These are phyloP conservation scores for Imbricaverruca yamaguchii DNA, from an alignment of 2,888 invertebrate genomes.

Conservation along the genomic window DNA sequence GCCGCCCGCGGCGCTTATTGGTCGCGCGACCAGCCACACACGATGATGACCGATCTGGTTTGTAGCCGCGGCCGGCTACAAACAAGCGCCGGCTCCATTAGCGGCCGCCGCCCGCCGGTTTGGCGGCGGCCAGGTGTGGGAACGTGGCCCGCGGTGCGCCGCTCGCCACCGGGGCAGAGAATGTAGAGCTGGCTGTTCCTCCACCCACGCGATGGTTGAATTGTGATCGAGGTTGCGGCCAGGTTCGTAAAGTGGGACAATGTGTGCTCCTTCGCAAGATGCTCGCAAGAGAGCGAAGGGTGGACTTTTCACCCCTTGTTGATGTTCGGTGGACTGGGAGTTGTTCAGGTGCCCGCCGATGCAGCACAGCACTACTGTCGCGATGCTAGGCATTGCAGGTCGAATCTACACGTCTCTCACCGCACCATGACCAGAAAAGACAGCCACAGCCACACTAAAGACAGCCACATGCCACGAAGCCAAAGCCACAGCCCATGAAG, in stretches of 20 bases:
- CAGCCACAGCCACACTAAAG: no score
- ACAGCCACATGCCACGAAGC: no score
- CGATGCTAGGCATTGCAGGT: no score
- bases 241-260: background rate
- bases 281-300: no score
- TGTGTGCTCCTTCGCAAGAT: background rate
- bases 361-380: no score
- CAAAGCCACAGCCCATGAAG: no score
- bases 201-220: background rate
- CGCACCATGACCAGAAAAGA: no score
- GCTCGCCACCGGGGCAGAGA: background rate
- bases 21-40: background rate
- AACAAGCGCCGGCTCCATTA: background rate
- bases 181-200: background rate
- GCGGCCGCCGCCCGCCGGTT: background rate
- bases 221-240: background rate
- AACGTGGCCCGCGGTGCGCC: background rate
- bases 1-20: no score
- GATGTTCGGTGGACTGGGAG: no score
- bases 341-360: no score
- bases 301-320: no score
- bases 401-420: no score
- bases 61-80: slow-evolving; percentile 7
- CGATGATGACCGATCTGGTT: slow-evolving; percentile 1
- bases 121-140: background rate